Conservation (phyloP, 2,113 vertebrate genomes). For the Zapus hudsonius region DNA sequence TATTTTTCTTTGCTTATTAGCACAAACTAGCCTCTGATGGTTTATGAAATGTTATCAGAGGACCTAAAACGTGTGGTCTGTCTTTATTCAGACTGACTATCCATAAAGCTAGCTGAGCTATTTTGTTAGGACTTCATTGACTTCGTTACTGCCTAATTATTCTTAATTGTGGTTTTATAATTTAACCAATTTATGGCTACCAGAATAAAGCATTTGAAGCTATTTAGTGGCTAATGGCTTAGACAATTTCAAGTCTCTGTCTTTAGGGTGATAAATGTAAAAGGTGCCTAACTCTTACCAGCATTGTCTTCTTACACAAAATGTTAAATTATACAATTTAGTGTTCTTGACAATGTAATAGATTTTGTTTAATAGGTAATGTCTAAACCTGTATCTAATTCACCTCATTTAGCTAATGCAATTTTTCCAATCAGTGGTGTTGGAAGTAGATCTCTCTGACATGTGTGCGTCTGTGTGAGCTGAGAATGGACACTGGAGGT, state of each 20-base stretch:
- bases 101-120: neutral
- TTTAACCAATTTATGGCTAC: constrained; percentile 60
- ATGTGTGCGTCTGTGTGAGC: constrained; percentile 22
- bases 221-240: constrained; percentile 66
- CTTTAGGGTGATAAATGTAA: constrained; percentile 60
- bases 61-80: neutral
- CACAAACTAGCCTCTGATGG: neutral
- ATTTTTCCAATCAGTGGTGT: constrained; percentile 62
- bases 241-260: constrained; percentile 61
- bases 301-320: constrained; percentile 70
- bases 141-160: constrained; percentile 43
- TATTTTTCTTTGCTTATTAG: neutral
- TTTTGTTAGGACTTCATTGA: neutral
- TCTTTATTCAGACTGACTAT: neutral
- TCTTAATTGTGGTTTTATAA: constrained; percentile 67
- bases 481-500: neutral
- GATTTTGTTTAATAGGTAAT: constrained; percentile 76
- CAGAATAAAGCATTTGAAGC: constrained; percentile 65
- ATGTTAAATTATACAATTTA: constrained; percentile 72
- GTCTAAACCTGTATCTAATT: constrained; percentile 63
- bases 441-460: constrained; percentile 63
- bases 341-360: constrained; percentile 67
- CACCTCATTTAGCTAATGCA: constrained; percentile 76
- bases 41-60: neutral
- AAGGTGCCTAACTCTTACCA: constrained; percentile 34